Evolutionary conservation across 2,888 invertebrate genomes (phyloP).

Genomic region (Conchocele bisecta): DNA sequence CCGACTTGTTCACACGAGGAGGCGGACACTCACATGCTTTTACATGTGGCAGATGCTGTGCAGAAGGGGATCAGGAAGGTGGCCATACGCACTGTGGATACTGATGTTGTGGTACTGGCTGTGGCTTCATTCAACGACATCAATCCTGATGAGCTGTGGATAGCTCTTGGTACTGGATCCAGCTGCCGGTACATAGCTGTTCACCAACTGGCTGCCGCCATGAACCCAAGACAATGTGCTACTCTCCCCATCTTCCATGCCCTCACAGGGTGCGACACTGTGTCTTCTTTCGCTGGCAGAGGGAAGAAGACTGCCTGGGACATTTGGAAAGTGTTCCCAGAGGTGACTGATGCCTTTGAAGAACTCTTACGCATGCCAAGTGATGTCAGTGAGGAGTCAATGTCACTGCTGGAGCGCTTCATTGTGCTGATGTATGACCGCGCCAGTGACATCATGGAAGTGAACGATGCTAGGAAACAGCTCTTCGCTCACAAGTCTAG

Average conservation of each 20-base stretch:
- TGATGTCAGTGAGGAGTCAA: not conserved
- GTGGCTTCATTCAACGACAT: not conserved
- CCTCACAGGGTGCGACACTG: slow-evolving; percentile 25
- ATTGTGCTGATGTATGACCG: slow-evolving; percentile 4
- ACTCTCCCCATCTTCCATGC: slow-evolving; percentile 10
- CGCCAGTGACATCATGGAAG: not conserved
- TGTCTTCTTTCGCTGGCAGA: slow-evolving; percentile 9
- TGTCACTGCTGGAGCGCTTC: not conserved
- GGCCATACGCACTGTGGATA: slow-evolving; percentile 28
- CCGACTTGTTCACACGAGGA: slow-evolving; percentile 42
- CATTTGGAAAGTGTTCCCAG: not conserved
- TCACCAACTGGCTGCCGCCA: not conserved
- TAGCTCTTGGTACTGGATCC: slow-evolving; percentile 19
- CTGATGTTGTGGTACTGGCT: slow-evolving; percentile 29
- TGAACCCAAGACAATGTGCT: not conserved
- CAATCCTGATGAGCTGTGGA: not conserved
- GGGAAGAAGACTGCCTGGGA: slow-evolving; percentile 21
- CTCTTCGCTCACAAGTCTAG: slow-evolving; percentile 3
- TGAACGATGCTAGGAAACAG: not conserved
- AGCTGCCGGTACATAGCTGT: not conserved
- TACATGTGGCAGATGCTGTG: slow-evolving; percentile 29
- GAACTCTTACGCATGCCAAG: not conserved
- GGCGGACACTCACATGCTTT: slow-evolving; percentile 32
- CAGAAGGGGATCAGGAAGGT: slow-evolving; percentile 1
- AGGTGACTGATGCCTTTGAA: not conserved